Conservation (phyloP, 53 echinoderm and acorn worm genomes). For the Crossaster papposus region DNA sequence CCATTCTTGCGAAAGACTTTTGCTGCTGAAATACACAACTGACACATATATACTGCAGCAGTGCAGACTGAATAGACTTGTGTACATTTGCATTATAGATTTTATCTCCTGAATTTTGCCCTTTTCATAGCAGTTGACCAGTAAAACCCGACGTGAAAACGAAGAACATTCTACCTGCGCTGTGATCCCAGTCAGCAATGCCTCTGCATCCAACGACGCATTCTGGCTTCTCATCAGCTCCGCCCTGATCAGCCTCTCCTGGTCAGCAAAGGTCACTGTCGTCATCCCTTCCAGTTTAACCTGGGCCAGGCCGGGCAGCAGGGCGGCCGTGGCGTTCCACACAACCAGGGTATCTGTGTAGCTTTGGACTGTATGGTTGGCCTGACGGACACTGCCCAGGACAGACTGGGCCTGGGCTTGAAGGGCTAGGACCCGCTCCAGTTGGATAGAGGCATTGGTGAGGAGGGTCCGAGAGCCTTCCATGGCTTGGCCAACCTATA, state of each 20-base stretch:
- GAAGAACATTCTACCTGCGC: conserved; percentile 53
- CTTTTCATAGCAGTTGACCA: too few species aligned
- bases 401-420: conserved; percentile 54
- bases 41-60: not conserved
- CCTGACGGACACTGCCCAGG: conserved; percentile 29
- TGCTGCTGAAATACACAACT: too few species aligned
- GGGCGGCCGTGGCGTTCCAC: conserved; percentile 47
- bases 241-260: conserved; percentile 51
- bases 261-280: conserved; percentile 25
- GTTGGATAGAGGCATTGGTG: conserved; percentile 32
- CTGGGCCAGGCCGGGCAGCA: conserved; percentile 43
- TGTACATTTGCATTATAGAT: not conserved
- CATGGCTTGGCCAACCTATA: conserved; percentile 35
- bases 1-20: too few species aligned
- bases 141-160: not conserved
- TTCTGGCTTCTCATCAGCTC: conserved; percentile 68
- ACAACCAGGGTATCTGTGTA: conserved; percentile 21
- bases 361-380: conserved; percentile 56
- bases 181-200: conserved; percentile 48
- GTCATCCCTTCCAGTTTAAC: conserved; percentile 22
- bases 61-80: not conserved
- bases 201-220: conserved; percentile 66
- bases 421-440: conserved; percentile 53
- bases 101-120: too few species aligned
- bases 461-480: conserved; percentile 51